Evolutionary conservation across 2,113 vertebrate species (phyloP), one percentile per base, ranked within the genome.

Genomic region (Carollia perspicillata): DNA sequence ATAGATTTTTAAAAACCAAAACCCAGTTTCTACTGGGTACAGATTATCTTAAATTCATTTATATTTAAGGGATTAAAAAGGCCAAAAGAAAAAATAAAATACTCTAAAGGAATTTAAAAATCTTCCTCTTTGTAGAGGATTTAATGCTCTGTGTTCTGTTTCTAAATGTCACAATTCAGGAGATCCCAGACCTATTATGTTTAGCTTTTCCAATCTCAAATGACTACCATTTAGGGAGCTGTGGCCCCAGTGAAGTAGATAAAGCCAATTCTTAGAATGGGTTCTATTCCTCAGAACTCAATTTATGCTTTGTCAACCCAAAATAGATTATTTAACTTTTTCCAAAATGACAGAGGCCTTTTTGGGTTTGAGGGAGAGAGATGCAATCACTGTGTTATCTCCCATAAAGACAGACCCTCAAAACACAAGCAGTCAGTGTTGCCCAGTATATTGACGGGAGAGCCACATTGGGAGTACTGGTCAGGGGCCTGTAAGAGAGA

Each of bases 311-410:
- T 90, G 81, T 66, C 93, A 74, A 83, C 8, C 33, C 92, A 96
- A 96, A 96, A 96, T 96, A 35, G 2, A 60, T n/a, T 5, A 95
- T 88, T 69, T 79, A 84, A 89, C 1, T 65, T 94, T 96, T 96
- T 96, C 65, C 81, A 51, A 28, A 55, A 42, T 89, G 40, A 5
- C 12, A 96, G 2, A 51, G 7, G 2, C 85, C 33, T 65, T 89
- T 95, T 69, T 23, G 22, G 6, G 14, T 35, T 88, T 89, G 16
- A 13, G 20, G n/a, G 42, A 28, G 49, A 92, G 81, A 92, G n/a
- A 92, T 68, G 6, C 13, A 85, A 86, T 81, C 22, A 84, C n/a
- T 72, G 1, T 89, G 47, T 78, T 89, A 92, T 94, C 58, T 42
- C 28, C 6, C 37, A 44, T 66, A 78, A 84, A 80, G 75, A 92